phyloP scores from a whole-genome alignment of 2,888 invertebrate species.

The Liopterus haemorrhoidalis region DNA sequence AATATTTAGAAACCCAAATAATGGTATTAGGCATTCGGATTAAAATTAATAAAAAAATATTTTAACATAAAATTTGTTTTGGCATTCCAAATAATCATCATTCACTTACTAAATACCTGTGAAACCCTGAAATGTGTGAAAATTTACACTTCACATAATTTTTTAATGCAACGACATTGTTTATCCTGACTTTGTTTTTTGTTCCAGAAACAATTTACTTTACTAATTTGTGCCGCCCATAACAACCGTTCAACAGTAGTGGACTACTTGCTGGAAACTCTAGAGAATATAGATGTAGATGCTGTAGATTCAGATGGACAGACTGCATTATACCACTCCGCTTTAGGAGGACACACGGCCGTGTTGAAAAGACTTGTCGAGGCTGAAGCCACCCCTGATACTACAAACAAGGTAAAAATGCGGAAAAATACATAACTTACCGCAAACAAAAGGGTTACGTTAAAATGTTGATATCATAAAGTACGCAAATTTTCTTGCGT shows the following conservation, averaged over 20 bases:
- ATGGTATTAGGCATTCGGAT: no score
- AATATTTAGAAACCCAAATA: no score
- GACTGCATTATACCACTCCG: slow-evolving; percentile 70
- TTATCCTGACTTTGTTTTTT: not conserved
- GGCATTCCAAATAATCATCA: no score
- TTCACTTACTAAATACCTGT: no score
- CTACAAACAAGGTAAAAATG: slow-evolving; percentile 61
- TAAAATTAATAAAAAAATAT: not conserved
- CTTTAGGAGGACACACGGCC: slow-evolving; percentile 63
- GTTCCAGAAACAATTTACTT: slow-evolving; percentile 61
- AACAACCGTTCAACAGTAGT: slow-evolving; percentile 63
- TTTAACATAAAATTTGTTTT: no score
- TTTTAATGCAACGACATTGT: not conserved
- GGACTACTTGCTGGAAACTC: slow-evolving; percentile 58
- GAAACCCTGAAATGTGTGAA: no score
- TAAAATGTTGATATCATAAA: no score
- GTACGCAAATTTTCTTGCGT: no score
- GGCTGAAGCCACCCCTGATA: slow-evolving; percentile 60
- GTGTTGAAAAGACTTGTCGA: slow-evolving; percentile 62
- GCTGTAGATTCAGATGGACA: slow-evolving; percentile 63
- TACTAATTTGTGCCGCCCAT: slow-evolving; percentile 70
- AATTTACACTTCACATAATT: no score
- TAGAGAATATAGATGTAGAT: slow-evolving; percentile 54
- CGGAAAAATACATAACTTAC: not conserved
- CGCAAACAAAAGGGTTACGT: no score